A percentile compares a stretch with the other conserved stretches of the same genome.
Evolutionary conservation across 35 echinoderm and acorn worm genomes (phyloP).

Genomic region (Ptychodera flava): DNA sequence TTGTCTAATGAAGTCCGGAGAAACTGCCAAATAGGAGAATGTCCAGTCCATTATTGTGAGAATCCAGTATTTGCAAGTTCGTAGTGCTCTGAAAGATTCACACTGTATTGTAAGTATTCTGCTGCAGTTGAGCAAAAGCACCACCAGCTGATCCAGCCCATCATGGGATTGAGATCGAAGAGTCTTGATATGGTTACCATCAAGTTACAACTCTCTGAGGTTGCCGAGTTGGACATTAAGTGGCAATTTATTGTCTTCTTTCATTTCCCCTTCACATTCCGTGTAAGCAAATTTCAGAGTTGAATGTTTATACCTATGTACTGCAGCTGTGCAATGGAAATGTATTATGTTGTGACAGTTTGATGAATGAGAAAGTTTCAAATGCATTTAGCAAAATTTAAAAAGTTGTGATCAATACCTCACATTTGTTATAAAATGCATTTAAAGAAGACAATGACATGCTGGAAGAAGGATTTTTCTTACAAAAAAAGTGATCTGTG

Average conservation of each 20-base stretch:
- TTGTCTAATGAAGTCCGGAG: neutral
- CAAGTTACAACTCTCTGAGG: neutral
- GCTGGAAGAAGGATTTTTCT: too few species aligned
- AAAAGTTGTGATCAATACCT: too few species aligned
- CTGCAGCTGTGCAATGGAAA: too few species aligned
- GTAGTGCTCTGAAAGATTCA: neutral
- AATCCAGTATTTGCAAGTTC: neutral
- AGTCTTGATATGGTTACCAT: neutral
- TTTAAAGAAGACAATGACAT: too few species aligned
- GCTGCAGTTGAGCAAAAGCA: neutral
- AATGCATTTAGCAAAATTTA: too few species aligned
- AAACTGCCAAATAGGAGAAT: neutral
- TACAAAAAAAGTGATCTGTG: too few species aligned
- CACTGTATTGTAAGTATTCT: neutral
- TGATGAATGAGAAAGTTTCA: too few species aligned
- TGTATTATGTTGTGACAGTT: too few species aligned
- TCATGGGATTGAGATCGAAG: neutral
- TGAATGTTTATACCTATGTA: too few species aligned
- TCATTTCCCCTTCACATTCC: neutral
- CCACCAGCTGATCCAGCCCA: neutral
- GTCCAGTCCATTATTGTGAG: neutral
- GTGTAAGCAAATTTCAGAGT: too few species aligned
- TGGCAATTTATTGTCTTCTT: neutral
- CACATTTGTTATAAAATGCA: too few species aligned
- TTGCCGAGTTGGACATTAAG: neutral